These are phyloP conservation scores for Scomberomorus guttatus DNA, from an alignment of 2,797 vertebrate genomes.

Conservation along the genomic window DNA sequence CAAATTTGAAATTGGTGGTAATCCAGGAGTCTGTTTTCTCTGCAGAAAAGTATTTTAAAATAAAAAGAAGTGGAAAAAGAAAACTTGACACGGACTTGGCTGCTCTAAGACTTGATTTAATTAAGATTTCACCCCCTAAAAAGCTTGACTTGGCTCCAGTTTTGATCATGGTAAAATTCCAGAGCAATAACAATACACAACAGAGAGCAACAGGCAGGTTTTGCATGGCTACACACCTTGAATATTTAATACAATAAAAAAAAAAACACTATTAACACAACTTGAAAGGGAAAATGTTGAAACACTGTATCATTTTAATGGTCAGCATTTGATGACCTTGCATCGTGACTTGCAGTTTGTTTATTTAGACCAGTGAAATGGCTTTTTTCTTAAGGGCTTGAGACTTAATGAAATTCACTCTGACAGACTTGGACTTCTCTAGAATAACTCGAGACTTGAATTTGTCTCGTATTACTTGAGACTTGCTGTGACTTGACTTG, in stretches of 20 bases:
- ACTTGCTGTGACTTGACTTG: background rate
- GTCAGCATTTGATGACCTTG: background rate
- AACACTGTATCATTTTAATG: background rate
- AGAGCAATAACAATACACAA: background rate
- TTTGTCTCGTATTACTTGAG: background rate
- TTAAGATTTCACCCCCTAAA: conserved; percentile 1
- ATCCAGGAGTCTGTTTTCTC: conserved; percentile 37
- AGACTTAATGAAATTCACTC: background rate
- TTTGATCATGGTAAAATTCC: background rate
- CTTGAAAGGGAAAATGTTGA: background rate
- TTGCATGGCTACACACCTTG: background rate
- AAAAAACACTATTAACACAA: background rate
- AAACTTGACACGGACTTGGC: conserved; percentile 17
- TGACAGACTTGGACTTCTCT: no score
- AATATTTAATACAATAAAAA: conserved; percentile 12
- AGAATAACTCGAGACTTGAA: background rate
- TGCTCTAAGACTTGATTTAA: conserved; percentile 22
- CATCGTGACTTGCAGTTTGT: background rate
- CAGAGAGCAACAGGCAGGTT: background rate
- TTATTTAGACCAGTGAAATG: background rate
- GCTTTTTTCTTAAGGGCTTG: background rate
- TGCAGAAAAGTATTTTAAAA: conserved; percentile 43
- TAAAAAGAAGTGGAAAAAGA: conserved; percentile 5
- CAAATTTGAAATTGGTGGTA: background rate
- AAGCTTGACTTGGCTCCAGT: background rate